These are phyloP conservation scores for Drosophila ogumai DNA, from an alignment of 1,140 invertebrate species.

Conservation along the genomic window DNA sequence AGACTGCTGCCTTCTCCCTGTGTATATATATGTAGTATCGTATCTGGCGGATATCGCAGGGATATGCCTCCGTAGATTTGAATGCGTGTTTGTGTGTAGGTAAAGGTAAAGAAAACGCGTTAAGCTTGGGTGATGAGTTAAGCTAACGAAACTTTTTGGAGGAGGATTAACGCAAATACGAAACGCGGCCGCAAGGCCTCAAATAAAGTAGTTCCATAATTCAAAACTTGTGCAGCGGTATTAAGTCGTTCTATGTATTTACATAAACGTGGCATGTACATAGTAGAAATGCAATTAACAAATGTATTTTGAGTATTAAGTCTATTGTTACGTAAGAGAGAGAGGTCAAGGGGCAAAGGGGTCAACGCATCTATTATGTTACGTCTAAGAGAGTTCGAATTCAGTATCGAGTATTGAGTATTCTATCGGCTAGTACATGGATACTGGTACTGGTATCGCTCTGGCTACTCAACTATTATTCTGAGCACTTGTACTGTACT, in stretches of 20 bases:
- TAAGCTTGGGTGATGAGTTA: conserved; percentile 68
- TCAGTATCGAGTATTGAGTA: conserved; percentile 46
- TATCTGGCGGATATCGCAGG: conserved; percentile 19
- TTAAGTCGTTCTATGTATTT: conserved; percentile 79
- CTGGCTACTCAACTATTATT: conserved; percentile 52
- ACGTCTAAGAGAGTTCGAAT: conserved; percentile 49
- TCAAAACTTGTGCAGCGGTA: conserved; percentile 70
- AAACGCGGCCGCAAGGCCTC: conserved; percentile 61
- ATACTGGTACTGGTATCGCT: conserved; percentile 40
- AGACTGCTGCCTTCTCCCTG: conserved; percentile 29
- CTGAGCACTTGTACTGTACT: conserved; percentile 50
- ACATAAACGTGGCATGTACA: conserved; percentile 70
- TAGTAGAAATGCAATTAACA: conserved; percentile 55
- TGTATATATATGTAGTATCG: conserved; percentile 21
- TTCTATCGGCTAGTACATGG: conserved; percentile 41
- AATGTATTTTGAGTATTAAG: conserved; percentile 50
- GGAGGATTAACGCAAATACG: conserved; percentile 63
- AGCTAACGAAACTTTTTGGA: conserved; percentile 61
- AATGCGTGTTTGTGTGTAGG: conserved; percentile 18
- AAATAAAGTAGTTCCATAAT: conserved; percentile 66
- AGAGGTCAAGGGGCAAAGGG: conserved; percentile 35
- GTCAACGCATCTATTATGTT: conserved; percentile 48
- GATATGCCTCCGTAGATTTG: conserved; percentile 17
- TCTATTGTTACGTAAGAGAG: conserved; percentile 47
- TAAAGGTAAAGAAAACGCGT: conserved; percentile 54